Evolutionary conservation across 2,888 invertebrate species (phyloP).

Genomic region (Cosmia pyralina): DNA sequence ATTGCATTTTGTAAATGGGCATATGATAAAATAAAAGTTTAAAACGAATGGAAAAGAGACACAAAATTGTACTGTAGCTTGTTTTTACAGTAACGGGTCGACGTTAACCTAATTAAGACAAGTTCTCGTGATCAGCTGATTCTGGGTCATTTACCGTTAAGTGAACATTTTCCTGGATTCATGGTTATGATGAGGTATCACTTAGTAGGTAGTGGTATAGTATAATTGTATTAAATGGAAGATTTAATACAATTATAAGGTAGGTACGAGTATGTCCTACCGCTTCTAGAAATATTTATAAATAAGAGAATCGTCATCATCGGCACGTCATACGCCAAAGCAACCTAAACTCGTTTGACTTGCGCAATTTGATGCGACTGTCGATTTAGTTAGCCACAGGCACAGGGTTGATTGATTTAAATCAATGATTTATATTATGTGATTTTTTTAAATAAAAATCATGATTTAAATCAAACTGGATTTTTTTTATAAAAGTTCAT

Average conservation of each 20-base stretch:
- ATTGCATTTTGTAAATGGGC: slow-evolving; percentile 8
- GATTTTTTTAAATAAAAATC: too few species aligned
- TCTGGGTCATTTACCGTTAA: slow-evolving; percentile 66
- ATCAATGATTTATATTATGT: too few species aligned
- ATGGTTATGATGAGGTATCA: slow-evolving; percentile 37
- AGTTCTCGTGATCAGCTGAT: slow-evolving; percentile 65
- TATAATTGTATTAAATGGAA: slow-evolving; percentile 36
- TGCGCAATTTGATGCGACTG: slow-evolving; percentile 6
- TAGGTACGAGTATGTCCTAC: slow-evolving; percentile 12
- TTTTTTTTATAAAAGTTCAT: too few species aligned
- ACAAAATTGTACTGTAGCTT: slow-evolving; percentile 48
- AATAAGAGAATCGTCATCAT: slow-evolving; percentile 42
- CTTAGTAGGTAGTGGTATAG: slow-evolving; percentile 1
- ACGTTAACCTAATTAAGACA: slow-evolving; percentile 63
- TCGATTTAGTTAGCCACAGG: neutral
- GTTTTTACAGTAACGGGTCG: slow-evolving; percentile 57
- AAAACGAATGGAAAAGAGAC: slow-evolving; percentile 44
- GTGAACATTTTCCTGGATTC: slow-evolving; percentile 64
- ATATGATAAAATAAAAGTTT: slow-evolving; percentile 36
- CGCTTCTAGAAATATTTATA: slow-evolving; percentile 38
- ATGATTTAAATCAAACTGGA: too few species aligned
- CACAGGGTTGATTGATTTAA: too few species aligned
- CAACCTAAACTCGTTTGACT: slow-evolving; percentile 21
- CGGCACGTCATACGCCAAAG: slow-evolving; percentile 29
- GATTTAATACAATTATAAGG: slow-evolving; percentile 27